Conservation (phyloP, 64 coral and sea anemone species). For the Porites australiensis region DNA sequence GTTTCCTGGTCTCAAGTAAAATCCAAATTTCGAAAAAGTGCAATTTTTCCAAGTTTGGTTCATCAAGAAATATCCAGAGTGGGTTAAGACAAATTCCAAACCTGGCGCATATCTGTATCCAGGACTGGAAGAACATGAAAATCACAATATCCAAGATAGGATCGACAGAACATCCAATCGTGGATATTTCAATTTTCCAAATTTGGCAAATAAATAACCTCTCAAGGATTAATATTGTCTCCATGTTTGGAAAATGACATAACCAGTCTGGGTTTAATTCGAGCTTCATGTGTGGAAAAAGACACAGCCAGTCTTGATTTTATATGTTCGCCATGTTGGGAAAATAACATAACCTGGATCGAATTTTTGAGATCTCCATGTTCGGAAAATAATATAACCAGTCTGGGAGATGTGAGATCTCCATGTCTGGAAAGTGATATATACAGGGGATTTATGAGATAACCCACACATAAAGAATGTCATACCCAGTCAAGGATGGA, state of each 20-base stretch:
- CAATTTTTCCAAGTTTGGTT: constrained; percentile 39
- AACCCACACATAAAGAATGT: no score
- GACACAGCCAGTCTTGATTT: no score
- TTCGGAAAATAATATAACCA: no score
- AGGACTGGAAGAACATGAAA: neutral
- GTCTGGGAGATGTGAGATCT: no score
- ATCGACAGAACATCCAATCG: neutral
- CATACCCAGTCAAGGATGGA: no score
- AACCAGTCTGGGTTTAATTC: no score
- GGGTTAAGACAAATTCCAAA: constrained; percentile 37
- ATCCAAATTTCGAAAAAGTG: constrained; percentile 31
- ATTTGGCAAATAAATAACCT: neutral
- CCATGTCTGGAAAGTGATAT: no score
- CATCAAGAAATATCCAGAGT: neutral
- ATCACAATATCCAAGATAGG: constrained; percentile 5
- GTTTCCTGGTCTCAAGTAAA: constrained; percentile 23
- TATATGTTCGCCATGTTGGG: no score
- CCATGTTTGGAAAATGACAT: constrained; percentile 7
- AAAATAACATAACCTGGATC: no score
- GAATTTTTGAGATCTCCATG: no score
- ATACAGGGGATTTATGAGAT: no score
- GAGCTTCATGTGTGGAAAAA: no score
- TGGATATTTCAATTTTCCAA: constrained; percentile 1
- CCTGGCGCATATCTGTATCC: constrained; percentile 5
- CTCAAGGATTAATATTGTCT: neutral